Evolutionary conservation across 2,113 vertebrate species (phyloP).

Genomic region (Melospiza melodia): DNA sequence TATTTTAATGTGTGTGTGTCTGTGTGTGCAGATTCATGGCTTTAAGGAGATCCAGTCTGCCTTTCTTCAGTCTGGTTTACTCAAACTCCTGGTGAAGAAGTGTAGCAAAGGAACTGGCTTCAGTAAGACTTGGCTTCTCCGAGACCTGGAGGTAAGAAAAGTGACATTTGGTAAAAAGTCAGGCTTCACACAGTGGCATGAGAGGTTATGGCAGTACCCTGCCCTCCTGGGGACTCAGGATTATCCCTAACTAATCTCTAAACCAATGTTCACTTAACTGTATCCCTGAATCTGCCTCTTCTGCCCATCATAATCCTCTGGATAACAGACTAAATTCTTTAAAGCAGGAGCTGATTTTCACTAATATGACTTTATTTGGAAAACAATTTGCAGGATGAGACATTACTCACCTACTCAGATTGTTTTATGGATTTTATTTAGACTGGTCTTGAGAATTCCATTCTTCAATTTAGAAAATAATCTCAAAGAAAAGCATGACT

Average conservation of each 20-base stretch:
- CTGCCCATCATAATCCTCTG: background rate
- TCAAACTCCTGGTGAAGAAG: slow-evolving; percentile 92
- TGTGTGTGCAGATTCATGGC: slow-evolving; percentile 79
- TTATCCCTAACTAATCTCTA: background rate
- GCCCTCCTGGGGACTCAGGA: background rate
- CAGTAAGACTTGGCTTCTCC: slow-evolving; percentile 95
- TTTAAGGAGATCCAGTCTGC: slow-evolving; percentile 85
- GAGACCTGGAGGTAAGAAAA: slow-evolving; percentile 87
- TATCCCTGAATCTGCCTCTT: background rate
- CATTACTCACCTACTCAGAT: background rate
- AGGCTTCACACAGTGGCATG: background rate
- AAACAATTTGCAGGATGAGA: background rate
- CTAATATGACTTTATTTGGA: background rate
- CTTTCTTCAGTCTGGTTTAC: slow-evolving; percentile 87
- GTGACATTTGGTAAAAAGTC: background rate
- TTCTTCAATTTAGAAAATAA: background rate
- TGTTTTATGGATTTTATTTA: background rate
- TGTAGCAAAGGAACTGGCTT: slow-evolving; percentile 98
- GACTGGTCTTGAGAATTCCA: background rate
- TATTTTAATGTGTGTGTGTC: background rate
- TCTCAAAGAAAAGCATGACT: background rate
- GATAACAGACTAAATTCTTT: background rate
- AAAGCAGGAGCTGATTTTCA: background rate
- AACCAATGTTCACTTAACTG: background rate
- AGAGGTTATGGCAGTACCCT: background rate